Conservation (phyloP, 2,797 vertebrate genomes). For the Fratercula arctica region DNA sequence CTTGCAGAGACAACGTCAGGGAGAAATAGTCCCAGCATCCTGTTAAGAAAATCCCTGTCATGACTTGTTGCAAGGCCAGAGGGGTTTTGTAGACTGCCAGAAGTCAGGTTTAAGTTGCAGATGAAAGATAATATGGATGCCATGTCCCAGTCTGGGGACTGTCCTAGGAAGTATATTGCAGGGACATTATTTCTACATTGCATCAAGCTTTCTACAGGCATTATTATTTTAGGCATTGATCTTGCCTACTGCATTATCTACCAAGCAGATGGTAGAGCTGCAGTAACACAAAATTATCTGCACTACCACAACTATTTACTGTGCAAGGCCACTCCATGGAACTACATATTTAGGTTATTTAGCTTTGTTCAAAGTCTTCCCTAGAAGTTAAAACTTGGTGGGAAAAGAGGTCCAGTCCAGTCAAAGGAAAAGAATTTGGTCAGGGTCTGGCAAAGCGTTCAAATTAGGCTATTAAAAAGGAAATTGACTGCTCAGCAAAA, state of each 20-base stretch:
- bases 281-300: not conserved
- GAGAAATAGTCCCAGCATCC: not conserved
- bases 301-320: not conserved
- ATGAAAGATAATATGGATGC: not conserved
- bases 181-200: not conserved
- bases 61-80: not conserved
- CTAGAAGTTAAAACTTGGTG: not conserved
- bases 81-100: not conserved
- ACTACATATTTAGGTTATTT: not conserved
- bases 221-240: slow-evolving; percentile 14
- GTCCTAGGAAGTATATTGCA: not conserved
- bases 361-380: not conserved
- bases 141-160: not conserved
- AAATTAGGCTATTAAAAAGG: not conserved
- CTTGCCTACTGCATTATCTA: not conserved
- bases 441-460: not conserved
- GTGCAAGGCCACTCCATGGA: not conserved
- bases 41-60: not conserved
- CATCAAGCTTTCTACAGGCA: not conserved
- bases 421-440: not conserved
- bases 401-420: not conserved
- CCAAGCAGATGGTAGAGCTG: not conserved
- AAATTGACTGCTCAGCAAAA: not conserved
- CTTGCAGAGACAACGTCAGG: not conserved
- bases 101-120: not conserved